Conservation (phyloP, 1,140 invertebrate species). For the Bombus balteatus region DNA sequence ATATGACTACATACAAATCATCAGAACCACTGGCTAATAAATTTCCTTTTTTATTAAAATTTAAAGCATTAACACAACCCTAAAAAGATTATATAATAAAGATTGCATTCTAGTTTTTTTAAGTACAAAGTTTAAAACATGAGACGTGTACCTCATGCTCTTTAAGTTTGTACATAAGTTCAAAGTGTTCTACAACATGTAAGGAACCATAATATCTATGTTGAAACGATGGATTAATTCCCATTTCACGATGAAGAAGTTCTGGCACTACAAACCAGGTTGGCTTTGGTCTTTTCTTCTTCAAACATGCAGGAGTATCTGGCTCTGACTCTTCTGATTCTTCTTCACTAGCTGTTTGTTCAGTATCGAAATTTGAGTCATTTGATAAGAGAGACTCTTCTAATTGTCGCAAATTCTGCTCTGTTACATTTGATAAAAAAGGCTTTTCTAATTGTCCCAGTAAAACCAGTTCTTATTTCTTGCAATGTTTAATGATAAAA, state of each 20-base stretch:
- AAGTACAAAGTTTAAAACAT: slow-evolving; percentile 27
- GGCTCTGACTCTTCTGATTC: slow-evolving; percentile 75
- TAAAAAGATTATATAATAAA: slow-evolving; percentile 54
- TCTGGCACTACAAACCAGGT: slow-evolving; percentile 87
- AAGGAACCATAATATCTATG: slow-evolving; percentile 91
- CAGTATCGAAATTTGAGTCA: slow-evolving; percentile 56
- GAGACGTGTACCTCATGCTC: slow-evolving; percentile 84
- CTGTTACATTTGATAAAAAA: slow-evolving; percentile 53
- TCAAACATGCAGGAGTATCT: slow-evolving; percentile 82
- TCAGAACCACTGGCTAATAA: slow-evolving; percentile 94
- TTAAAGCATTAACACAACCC: slow-evolving; percentile 96
- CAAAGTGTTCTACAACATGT: slow-evolving; percentile 91
- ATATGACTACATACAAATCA: slow-evolving; percentile 92
- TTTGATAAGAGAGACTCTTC: slow-evolving; percentile 42
- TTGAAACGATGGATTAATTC: slow-evolving; percentile 85
- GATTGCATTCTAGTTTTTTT: background rate
- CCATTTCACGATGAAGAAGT: slow-evolving; percentile 86
- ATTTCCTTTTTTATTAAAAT: slow-evolving; percentile 92
- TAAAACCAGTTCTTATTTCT: background rate
- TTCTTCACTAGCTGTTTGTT: slow-evolving; percentile 72
- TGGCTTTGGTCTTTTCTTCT: slow-evolving; percentile 86
- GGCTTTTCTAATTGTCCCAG: background rate
- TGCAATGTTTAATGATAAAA: background rate
- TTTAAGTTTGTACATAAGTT: slow-evolving; percentile 90
- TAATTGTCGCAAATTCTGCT: background rate